A percentile compares a stretch with the other conserved stretches of the same genome.
These are phyloP conservation scores for Heliconius charithonia DNA, from an alignment of 2,888 invertebrate species.

Conservation along the genomic window DNA sequence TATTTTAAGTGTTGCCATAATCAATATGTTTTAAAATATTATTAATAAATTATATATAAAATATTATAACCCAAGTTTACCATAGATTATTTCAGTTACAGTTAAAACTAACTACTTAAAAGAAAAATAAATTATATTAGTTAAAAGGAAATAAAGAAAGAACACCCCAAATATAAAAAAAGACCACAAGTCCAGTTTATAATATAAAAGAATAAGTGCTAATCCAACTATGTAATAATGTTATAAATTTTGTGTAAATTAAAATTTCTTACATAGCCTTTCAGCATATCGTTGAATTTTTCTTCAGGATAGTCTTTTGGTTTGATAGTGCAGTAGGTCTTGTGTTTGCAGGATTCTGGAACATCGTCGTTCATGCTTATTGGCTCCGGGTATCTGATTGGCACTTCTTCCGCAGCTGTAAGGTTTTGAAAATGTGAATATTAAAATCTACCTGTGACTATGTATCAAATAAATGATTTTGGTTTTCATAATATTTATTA, in stretches of 20 bases:
- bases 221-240: neutral
- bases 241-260: neutral
- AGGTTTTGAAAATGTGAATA: neutral
- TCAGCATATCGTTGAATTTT: constrained; percentile 63
- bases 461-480: neutral
- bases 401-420: constrained; percentile 18
- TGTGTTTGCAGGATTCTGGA: constrained; percentile 48
- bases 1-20: constrained; percentile 14
- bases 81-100: neutral
- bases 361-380: constrained; percentile 10
- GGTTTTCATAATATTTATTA: neutral
- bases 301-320: constrained; percentile 66
- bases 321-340: constrained; percentile 65
- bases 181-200: neutral
- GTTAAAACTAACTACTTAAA: neutral
- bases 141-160: neutral
- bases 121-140: neutral
- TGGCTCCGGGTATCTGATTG: constrained; percentile 33
- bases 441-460: neutral
- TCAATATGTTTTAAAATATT: neutral
- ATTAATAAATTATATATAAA: neutral
- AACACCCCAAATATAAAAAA: neutral
- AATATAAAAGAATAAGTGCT: neutral
- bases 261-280: constrained; percentile 58
- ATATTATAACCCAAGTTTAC: neutral